A percentile compares a stretch with the other conserved stretches of the same genome.
These are phyloP conservation scores for Conus betulinus DNA, from an alignment of 1,140 invertebrate genomes.

Conservation along the genomic window DNA sequence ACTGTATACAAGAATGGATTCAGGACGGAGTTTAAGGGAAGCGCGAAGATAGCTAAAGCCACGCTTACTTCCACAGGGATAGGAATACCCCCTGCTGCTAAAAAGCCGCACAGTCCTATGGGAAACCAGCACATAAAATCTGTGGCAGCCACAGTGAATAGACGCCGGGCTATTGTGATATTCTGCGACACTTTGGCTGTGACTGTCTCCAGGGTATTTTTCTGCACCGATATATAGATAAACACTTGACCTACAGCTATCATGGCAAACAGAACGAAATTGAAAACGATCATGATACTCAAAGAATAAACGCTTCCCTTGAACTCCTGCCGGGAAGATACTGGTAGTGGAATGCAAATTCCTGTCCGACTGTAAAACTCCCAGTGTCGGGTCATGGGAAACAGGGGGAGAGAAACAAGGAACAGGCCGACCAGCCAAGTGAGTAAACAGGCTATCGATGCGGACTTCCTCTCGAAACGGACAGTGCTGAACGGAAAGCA, in stretches of 20 bases:
- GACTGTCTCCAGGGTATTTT: background rate
- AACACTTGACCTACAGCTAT: background rate
- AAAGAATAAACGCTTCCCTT: background rate
- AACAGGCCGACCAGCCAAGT: constrained; percentile 16
- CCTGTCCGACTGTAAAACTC: constrained; percentile 23
- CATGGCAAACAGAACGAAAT: background rate
- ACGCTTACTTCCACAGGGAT: background rate
- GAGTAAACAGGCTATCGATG: background rate
- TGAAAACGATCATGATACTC: background rate
- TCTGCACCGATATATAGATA: background rate
- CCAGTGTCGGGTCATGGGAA: constrained; percentile 28
- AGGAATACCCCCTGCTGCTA: background rate
- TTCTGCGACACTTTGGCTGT: background rate
- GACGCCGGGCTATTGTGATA: constrained; percentile 4
- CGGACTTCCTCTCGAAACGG: background rate
- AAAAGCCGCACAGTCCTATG: background rate
- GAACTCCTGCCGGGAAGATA: background rate
- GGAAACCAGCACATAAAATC: constrained; percentile 15
- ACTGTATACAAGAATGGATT: background rate
- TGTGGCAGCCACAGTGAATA: background rate
- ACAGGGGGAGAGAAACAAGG: constrained; percentile 16
- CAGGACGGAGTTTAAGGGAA: constrained; percentile 1
- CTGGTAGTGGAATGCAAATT: constrained; percentile 30
- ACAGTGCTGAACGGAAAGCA: constrained; percentile 54
- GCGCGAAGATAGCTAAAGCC: background rate